phyloP scores from a whole-genome alignment of 1,140 invertebrate species.

The Heliothis subflexa region DNA sequence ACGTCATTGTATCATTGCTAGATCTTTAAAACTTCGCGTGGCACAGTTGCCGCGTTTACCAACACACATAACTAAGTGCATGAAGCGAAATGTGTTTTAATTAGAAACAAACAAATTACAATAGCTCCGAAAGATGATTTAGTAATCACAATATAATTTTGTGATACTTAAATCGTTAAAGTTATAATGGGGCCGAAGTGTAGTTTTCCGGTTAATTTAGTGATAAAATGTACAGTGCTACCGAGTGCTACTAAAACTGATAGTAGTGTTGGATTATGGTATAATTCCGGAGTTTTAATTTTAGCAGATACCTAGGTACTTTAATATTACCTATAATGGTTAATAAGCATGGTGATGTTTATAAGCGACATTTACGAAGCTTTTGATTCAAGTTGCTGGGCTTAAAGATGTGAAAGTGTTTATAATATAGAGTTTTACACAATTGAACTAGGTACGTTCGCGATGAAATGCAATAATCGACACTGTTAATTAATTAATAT shows the following conservation, averaged over 20 bases:
- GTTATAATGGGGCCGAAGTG: slow-evolving; percentile 52
- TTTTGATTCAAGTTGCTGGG: no score
- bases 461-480: no score
- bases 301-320: background rate
- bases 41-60: slow-evolving; percentile 1
- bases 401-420: no score
- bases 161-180: slow-evolving; percentile 43
- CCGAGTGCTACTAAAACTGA: background rate
- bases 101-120: slow-evolving; percentile 42
- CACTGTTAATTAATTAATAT: no score
- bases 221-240: background rate
- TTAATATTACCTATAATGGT: no score
- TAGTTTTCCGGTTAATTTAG: slow-evolving; percentile 48
- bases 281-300: background rate
- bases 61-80: slow-evolving; percentile 18
- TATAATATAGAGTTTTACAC: no score
- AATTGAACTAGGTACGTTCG: no score
- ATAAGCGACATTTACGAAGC: no score
- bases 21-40: slow-evolving; percentile 15
- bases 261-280: background rate
- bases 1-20: slow-evolving; percentile 51
- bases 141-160: slow-evolving; percentile 49
- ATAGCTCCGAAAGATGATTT: slow-evolving; percentile 30
- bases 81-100: slow-evolving; percentile 9
- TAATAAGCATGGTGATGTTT: no score